These are phyloP conservation scores for Oegoconia quadripuncta DNA, from an alignment of 2,888 invertebrate species.

Conservation along the genomic window DNA sequence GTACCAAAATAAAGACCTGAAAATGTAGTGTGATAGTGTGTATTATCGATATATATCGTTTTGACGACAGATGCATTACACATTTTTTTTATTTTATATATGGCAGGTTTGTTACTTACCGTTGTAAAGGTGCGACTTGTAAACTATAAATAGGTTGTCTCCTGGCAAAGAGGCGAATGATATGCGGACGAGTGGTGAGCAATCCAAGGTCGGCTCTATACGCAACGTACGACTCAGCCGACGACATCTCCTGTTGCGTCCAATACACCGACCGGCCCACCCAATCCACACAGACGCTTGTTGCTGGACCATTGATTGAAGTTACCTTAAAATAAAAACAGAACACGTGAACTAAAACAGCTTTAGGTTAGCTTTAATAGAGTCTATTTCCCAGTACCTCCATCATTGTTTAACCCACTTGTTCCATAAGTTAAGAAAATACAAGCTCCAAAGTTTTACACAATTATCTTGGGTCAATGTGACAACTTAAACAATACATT, in stretches of 20 bases:
- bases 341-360: no score
- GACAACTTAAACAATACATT: no score
- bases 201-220: slow-evolving; percentile 83
- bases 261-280: slow-evolving; percentile 90
- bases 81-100: neutral
- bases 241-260: slow-evolving; percentile 80
- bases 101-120: slow-evolving; percentile 56
- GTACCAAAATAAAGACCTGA: slow-evolving; percentile 86
- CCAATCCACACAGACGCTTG: slow-evolving; percentile 92
- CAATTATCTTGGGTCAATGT: no score
- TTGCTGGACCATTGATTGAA: slow-evolving; percentile 67
- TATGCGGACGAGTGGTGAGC: slow-evolving; percentile 71
- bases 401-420: no score
- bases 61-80: no score
- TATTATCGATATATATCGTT: no score
- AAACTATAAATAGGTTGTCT: slow-evolving; percentile 81
- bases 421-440: no score
- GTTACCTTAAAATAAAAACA: slow-evolving; percentile 43
- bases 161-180: slow-evolving; percentile 77
- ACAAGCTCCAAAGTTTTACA: no score
- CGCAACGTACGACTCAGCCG: slow-evolving; percentile 72
- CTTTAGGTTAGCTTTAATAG: no score
- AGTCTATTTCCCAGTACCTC: no score
- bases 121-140: slow-evolving; percentile 86
- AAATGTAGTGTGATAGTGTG: slow-evolving; percentile 26